Conservation (phyloP, 2,113 vertebrate genomes). For the Carassius auratus region DNA sequence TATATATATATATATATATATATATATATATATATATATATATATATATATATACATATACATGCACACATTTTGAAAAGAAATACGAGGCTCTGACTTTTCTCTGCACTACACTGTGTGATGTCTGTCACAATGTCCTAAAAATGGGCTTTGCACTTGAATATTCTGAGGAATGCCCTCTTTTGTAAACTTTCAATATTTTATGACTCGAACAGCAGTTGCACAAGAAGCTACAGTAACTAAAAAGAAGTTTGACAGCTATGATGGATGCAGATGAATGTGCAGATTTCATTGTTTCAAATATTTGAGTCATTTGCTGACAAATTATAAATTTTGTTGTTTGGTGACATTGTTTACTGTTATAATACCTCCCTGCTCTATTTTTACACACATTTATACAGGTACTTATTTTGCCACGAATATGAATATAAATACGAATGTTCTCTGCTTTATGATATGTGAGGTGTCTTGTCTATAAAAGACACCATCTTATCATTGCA, state of each 20-base stretch:
- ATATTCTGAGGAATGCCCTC: neutral
- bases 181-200: slow-evolving; percentile 6
- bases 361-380: neutral
- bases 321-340: neutral
- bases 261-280: neutral
- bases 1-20: too few species aligned
- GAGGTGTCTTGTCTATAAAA: neutral
- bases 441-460: neutral
- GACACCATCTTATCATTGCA: neutral
- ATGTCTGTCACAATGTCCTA: neutral
- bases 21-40: too few species aligned
- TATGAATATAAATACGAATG: neutral
- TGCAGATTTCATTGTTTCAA: neutral
- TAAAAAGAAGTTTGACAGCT: neutral
- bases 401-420: neutral
- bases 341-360: too few species aligned
- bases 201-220: neutral
- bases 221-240: slow-evolving; percentile 4
- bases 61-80: neutral
- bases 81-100: neutral
- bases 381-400: neutral
- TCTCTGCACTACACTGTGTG: neutral
- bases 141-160: neutral
- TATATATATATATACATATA: too few species aligned
- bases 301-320: neutral